phyloP scores from a whole-genome alignment of 1,140 invertebrate species.

The Copidosoma floridanum region DNA sequence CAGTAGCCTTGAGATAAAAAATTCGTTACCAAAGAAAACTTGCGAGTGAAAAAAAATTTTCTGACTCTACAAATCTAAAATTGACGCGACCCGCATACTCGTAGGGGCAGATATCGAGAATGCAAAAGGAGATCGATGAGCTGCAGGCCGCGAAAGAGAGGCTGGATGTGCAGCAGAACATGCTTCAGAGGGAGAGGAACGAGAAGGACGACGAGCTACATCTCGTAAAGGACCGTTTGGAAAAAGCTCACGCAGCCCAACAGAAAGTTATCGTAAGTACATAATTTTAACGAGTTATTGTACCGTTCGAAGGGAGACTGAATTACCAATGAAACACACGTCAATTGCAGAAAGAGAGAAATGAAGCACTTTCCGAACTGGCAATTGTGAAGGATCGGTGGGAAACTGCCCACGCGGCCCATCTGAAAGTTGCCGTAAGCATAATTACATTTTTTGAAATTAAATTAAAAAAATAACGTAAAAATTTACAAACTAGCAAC shows the following conservation, averaged over 20 bases:
- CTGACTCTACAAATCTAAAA: no score
- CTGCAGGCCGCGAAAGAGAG: constrained; percentile 78
- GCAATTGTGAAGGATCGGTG: constrained; percentile 83
- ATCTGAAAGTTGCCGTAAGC: constrained; percentile 77
- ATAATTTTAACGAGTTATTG: no score
- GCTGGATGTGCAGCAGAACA: constrained; percentile 74
- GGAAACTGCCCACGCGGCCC: constrained; percentile 80
- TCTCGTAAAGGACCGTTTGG: constrained; percentile 81
- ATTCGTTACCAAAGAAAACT: no score
- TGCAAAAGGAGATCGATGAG: constrained; percentile 89
- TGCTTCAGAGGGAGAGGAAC: constrained; percentile 81
- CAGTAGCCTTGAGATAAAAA: no score
- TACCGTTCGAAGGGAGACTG: no score
- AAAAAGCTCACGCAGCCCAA: constrained; percentile 79
- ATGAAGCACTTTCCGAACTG: constrained; percentile 78
- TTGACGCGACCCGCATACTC: no score
- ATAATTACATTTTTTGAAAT: no score
- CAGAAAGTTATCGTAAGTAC: constrained; percentile 74
- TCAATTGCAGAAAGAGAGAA: constrained; percentile 82
- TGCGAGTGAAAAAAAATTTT: no score
- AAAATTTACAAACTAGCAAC: no score
- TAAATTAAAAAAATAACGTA: no score
- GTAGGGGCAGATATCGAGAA: no score
- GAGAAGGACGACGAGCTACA: constrained; percentile 81
- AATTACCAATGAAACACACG: no score